These are phyloP conservation scores for Thunnus albacares DNA, from an alignment of 2,797 vertebrate genomes.

Conservation along the genomic window DNA sequence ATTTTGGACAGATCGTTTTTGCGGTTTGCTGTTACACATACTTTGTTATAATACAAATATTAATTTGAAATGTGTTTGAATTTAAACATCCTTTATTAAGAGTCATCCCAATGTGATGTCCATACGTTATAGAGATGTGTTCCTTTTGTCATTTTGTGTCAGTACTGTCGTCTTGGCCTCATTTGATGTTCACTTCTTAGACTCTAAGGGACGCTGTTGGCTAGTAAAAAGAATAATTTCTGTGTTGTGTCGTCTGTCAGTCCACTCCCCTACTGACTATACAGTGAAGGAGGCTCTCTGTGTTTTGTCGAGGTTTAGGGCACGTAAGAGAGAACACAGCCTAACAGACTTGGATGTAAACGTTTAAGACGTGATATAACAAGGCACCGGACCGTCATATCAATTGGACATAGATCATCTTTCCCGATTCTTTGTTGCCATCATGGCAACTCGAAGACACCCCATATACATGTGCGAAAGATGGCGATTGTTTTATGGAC, in stretches of 20 bases:
- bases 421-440: not conserved
- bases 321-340: not conserved
- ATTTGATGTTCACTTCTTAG: slow-evolving; percentile 7
- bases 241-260: slow-evolving; percentile 2
- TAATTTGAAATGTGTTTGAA: too few relatives aligned
- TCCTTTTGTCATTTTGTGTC: too few relatives aligned
- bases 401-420: not conserved
- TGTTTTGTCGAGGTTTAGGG: not conserved
- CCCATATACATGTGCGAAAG: not conserved
- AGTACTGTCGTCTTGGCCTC: too few relatives aligned
- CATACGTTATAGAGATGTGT: too few relatives aligned
- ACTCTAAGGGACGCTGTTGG: slow-evolving; percentile 78
- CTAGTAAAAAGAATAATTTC: slow-evolving; percentile 35
- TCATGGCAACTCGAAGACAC: not conserved
- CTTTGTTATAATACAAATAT: too few relatives aligned
- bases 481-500: slow-evolving; percentile 33
- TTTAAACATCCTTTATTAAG: too few relatives aligned
- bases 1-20: too few relatives aligned
- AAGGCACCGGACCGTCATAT: rapidly evolving
- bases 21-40: too few relatives aligned
- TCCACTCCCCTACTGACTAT: not conserved
- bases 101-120: too few relatives aligned
- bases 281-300: slow-evolving; percentile 7
- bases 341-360: not conserved
- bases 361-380: not conserved